phyloP scores from a whole-genome alignment of 1,140 invertebrate genomes.

The Camponotus vicinus region DNA sequence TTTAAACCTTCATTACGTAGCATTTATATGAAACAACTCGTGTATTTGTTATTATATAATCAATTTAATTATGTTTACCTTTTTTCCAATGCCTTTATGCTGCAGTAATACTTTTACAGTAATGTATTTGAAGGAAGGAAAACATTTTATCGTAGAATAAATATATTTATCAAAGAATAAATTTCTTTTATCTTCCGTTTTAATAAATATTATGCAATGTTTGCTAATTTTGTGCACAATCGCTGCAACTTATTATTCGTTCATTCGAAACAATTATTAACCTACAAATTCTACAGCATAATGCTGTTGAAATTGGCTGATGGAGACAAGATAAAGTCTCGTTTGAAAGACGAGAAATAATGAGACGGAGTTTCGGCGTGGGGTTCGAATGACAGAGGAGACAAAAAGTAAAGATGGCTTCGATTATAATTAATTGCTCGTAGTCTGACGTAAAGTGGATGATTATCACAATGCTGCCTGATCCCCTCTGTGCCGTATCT shows the following conservation, averaged over 20 bases:
- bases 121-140: background rate
- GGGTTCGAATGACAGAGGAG: constrained; percentile 26
- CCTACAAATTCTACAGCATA: constrained; percentile 1
- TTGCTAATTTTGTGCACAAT: background rate
- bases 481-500: background rate
- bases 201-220: background rate
- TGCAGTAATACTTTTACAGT: background rate
- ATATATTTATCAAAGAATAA: constrained; percentile 2
- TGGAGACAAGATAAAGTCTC: constrained; percentile 22
- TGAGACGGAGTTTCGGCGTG: background rate
- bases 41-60: background rate
- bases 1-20: constrained; percentile 34
- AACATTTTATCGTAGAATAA: background rate
- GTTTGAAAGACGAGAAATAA: constrained; percentile 33
- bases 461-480: constrained; percentile 30
- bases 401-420: constrained; percentile 4
- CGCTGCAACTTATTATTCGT: background rate
- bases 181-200: background rate
- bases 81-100: background rate
- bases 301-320: background rate
- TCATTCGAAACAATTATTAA: constrained; percentile 9
- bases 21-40: constrained; percentile 19
- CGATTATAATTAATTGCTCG: constrained; percentile 55
- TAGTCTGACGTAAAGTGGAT: constrained; percentile 1
- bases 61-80: background rate